These are phyloP conservation scores for Tineola bisselliella DNA, from an alignment of 2,888 invertebrate genomes.

Conservation along the genomic window DNA sequence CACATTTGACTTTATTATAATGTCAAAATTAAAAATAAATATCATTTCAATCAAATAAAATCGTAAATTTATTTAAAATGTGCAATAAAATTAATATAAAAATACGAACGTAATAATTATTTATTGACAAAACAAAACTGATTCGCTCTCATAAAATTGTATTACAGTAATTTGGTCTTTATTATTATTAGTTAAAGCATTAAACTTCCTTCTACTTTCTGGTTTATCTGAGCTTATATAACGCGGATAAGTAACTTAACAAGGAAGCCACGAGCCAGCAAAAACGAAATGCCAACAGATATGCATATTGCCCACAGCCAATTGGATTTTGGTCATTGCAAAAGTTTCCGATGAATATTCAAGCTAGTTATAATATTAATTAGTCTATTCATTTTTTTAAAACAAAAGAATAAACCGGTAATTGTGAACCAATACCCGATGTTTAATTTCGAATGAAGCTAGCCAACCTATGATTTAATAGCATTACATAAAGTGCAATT, in stretches of 20 bases:
- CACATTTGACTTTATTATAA: no score
- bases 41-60: no score
- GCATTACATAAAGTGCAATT: slow-evolving; percentile 3
- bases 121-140: background rate
- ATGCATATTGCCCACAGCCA: slow-evolving; percentile 1
- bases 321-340: background rate
- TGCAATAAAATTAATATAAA: no score
- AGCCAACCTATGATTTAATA: slow-evolving; percentile 8
- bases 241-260: background rate
- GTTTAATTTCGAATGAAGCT: background rate
- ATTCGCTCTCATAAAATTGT: background rate
- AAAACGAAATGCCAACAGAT: slow-evolving; percentile 11
- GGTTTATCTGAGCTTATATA: background rate
- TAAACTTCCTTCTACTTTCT: background rate
- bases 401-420: background rate
- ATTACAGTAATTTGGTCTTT: background rate
- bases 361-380: background rate
- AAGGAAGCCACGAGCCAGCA: slow-evolving; percentile 12
- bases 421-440: background rate
- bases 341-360: background rate
- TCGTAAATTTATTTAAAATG: no score
- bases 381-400: background rate
- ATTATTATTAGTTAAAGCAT: background rate
- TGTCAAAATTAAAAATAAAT: no score
- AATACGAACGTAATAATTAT: background rate